Percentiles rank a stretch among this genome's conserved stretches.
Evolutionary conservation across 2,797 vertebrate species (phyloP).

Genomic region (Cottoperca gobio): DNA sequence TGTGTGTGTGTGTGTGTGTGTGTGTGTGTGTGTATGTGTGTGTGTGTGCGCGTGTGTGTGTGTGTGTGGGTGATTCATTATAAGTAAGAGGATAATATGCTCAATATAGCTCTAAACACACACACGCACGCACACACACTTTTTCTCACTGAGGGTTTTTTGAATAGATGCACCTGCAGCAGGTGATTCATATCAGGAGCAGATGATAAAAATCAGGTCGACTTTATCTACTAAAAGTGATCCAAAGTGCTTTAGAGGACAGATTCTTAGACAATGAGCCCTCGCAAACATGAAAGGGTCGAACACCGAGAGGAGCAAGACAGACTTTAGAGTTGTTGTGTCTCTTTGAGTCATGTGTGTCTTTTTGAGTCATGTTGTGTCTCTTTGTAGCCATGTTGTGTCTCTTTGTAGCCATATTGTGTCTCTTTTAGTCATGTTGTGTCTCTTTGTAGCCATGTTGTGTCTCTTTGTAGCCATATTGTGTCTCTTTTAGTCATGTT

Average conservation of each 20-base stretch:
- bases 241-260: background rate
- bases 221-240: background rate
- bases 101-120: slow-evolving; percentile 37
- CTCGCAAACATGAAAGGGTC: too few species aligned
- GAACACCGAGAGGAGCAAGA: too few species aligned
- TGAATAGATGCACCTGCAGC: slow-evolving; percentile 54
- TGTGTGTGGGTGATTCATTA: slow-evolving; percentile 44
- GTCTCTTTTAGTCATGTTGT: too few species aligned
- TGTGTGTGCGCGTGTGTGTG: slow-evolving; percentile 7
- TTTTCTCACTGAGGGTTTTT: slow-evolving; percentile 3
- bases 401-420: too few species aligned
- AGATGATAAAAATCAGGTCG: background rate
- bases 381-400: too few species aligned
- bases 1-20: slow-evolving; percentile 25
- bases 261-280: too few species aligned
- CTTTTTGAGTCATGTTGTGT: too few species aligned
- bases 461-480: too few species aligned
- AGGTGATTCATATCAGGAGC: slow-evolving; percentile 18
- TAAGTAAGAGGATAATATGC: slow-evolving; percentile 45
- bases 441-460: too few species aligned
- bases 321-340: too few species aligned
- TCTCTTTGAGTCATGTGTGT: too few species aligned
- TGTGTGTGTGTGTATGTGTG: slow-evolving; percentile 24
- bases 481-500: too few species aligned
- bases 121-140: background rate